phyloP scores from a whole-genome alignment of 2,888 invertebrate genomes.

The Cyrtodaria siliqua region DNA sequence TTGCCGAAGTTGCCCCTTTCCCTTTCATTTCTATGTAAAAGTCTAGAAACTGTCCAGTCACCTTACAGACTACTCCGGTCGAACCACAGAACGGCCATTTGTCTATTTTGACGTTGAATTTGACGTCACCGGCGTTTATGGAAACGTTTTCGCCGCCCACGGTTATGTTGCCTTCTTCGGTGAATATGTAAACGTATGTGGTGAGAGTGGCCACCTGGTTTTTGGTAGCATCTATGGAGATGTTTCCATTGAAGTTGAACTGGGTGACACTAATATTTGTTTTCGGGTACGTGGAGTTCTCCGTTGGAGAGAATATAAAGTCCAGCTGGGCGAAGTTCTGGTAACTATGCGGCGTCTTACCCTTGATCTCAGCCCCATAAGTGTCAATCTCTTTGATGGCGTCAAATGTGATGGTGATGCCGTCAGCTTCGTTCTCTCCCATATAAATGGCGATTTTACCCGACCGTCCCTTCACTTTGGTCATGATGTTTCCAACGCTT shows the following conservation, averaged over 20 bases:
- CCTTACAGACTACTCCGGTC: neutral
- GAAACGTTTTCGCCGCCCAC: slow-evolving; percentile 25
- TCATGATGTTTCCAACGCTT: slow-evolving; percentile 29
- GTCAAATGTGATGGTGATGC: slow-evolving; percentile 22
- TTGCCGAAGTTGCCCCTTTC: neutral
- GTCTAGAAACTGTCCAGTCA: slow-evolving; percentile 38
- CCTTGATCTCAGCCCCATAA: neutral
- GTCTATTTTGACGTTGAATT: slow-evolving; percentile 53
- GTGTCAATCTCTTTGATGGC: slow-evolving; percentile 5
- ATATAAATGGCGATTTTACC: slow-evolving; percentile 46
- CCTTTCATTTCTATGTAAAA: slow-evolving; percentile 48
- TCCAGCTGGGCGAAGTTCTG: slow-evolving; percentile 40
- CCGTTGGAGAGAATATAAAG: slow-evolving; percentile 31
- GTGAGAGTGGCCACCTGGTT: slow-evolving; percentile 15
- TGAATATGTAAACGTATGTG: slow-evolving; percentile 46
- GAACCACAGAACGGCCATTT: slow-evolving; percentile 55
- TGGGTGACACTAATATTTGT: slow-evolving; percentile 25
- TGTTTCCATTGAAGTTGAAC: slow-evolving; percentile 35
- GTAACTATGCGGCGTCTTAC: neutral
- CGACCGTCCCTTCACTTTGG: slow-evolving; percentile 40
- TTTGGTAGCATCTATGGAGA: neutral
- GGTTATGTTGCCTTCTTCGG: slow-evolving; percentile 35
- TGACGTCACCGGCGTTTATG: slow-evolving; percentile 42
- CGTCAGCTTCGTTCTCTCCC: slow-evolving; percentile 10
- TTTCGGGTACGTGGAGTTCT: slow-evolving; percentile 20